Base-by-base conservation (phyloP, 2,888 invertebrate genomes). In the Pheosia tremula region DNA sequence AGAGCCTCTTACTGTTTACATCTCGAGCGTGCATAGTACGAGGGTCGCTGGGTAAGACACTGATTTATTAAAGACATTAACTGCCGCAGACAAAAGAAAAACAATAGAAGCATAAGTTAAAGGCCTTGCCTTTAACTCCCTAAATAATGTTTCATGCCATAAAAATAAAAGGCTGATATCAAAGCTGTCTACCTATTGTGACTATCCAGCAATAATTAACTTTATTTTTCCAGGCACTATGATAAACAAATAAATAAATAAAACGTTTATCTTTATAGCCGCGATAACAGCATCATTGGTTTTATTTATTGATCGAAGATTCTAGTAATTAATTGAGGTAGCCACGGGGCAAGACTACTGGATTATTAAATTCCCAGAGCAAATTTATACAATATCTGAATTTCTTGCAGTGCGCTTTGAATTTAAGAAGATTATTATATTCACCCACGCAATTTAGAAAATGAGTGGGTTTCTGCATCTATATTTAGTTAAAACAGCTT, bases 11-110 rank as follows among this genome's bases (percentile, higher is more conserved):
- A 79, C 74, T 0, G 86, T 90, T 2, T 80, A 85, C 49, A 73
- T 75, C 41, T 80, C 88, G 0, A 90, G 91, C 69, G 79, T 89
- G 0, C 82, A 88, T 66, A 89, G 91, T 0, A 66, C 45, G 3
- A 79, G 83, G 64, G 58, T 74, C 0, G 56, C 69, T 24, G 89
- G 87, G 91, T 91, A 75, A 81, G 83, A 66, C 43, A 11, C 9
- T 9, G 9, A 8, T 43, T 43, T 39, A 3, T 39, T 24, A 24
- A 24, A 24, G 24, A 24, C 39, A 5, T 39, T 39, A 5, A 39
- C 1, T 39, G 5, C 39, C 39, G 39, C 7, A 7, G 7, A 5
- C 39, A 9, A 43, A 43, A 43, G 43, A 4, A 43, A 43, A 43
- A 43, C 10, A 43, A 43, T 43, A 43, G 5, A 52, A 11, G 37